Percentiles rank a stretch among this genome's conserved stretches.
phyloP scores from a whole-genome alignment of 2,888 invertebrate genomes.

The Apomyelois bistriatella region DNA sequence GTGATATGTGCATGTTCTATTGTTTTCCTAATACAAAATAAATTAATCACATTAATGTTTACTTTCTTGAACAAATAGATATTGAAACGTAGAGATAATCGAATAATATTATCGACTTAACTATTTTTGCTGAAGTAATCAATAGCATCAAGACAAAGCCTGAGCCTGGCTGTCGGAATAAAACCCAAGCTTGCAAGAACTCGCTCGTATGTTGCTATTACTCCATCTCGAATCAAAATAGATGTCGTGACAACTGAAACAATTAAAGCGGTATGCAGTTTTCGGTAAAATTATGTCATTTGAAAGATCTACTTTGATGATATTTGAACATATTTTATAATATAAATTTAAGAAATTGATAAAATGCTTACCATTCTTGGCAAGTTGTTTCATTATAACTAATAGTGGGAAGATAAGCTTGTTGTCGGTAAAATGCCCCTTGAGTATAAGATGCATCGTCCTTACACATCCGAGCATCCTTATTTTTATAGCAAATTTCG shows the following conservation, averaged over 20 bases:
- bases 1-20: constrained; percentile 23
- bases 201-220: constrained; percentile 80
- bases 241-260: constrained; percentile 66
- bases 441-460: constrained; percentile 81
- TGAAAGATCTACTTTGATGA: too few species aligned
- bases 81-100: constrained; percentile 1
- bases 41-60: constrained; percentile 30
- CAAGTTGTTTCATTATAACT: constrained; percentile 80
- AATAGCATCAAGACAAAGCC: constrained; percentile 83
- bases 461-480: constrained; percentile 81
- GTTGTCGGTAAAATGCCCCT: constrained; percentile 80
- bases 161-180: constrained; percentile 81
- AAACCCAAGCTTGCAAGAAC: constrained; percentile 80
- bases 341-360: background rate
- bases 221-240: constrained; percentile 80
- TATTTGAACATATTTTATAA: constrained; percentile 18
- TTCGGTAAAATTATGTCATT: too few species aligned
- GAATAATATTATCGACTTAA: constrained; percentile 45
- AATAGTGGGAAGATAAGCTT: constrained; percentile 79
- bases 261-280: too few species aligned
- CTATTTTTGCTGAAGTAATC: constrained; percentile 85
- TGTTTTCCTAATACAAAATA: constrained; percentile 22
- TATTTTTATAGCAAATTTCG: constrained; percentile 84
- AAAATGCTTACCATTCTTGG: constrained; percentile 77
- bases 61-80: background rate